phyloP scores from a whole-genome alignment of 2,113 vertebrate genomes.

The Zosterops japonicus region DNA sequence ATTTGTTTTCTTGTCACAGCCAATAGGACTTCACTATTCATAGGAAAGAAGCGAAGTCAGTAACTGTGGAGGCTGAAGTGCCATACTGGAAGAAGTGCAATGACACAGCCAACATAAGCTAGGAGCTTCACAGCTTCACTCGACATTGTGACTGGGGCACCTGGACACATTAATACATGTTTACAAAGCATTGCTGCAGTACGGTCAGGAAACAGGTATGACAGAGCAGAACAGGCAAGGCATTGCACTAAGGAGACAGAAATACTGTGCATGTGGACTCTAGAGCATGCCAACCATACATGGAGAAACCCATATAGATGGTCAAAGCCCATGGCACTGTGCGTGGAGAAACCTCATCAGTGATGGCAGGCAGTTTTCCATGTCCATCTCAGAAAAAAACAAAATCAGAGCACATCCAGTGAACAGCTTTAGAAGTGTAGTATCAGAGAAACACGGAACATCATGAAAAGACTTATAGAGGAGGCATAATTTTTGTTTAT shows the following conservation, averaged over 20 bases:
- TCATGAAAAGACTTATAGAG: not conserved
- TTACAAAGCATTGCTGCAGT: not conserved
- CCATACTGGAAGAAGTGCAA: not conserved
- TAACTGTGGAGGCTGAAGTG: not conserved
- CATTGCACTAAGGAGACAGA: not conserved
- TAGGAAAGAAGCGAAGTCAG: not conserved
- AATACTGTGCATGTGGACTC: not conserved
- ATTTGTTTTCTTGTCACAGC: not conserved
- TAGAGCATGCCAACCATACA: accelerated
- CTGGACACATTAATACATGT: not conserved
- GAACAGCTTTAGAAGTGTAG: not conserved
- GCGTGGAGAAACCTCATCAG: not conserved
- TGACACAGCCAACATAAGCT: not conserved
- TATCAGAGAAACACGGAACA: not conserved
- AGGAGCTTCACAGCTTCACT: not conserved
- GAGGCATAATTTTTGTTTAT: not conserved
- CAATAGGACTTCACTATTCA: not conserved
- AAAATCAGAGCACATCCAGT: not conserved
- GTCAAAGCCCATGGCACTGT: not conserved
- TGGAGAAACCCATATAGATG: accelerated
- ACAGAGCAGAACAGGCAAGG: not conserved
- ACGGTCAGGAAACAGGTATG: not conserved
- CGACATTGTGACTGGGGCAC: not conserved
- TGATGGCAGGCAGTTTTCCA: not conserved
- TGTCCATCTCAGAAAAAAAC: not conserved